These are phyloP conservation scores for Tursiops truncatus DNA, from an alignment of 2,113 vertebrate species.

Conservation along the genomic window DNA sequence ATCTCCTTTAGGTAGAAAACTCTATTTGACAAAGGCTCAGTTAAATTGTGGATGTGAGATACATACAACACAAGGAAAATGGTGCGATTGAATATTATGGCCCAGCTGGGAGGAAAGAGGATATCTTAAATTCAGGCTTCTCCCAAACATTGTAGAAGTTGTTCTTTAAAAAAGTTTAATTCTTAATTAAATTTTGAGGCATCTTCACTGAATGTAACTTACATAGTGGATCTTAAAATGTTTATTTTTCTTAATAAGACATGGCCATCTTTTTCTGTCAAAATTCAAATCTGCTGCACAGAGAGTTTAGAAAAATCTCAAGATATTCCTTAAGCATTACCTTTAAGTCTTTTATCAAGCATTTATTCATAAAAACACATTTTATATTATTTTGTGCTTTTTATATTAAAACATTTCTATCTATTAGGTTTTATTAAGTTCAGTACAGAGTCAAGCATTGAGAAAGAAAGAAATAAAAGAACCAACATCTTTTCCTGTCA, in stretches of 20 bases:
- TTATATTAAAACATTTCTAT: neutral
- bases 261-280: neutral
- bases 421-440: neutral
- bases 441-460: neutral
- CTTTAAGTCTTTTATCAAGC: neutral
- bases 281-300: neutral
- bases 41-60: neutral
- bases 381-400: neutral
- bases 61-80: neutral
- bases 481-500: neutral
- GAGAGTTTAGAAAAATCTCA: constrained; percentile 6
- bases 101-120: neutral
- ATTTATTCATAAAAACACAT: neutral
- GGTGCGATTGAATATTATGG: neutral
- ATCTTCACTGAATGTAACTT: neutral
- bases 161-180: neutral
- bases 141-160: neutral
- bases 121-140: neutral
- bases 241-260: neutral
- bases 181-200: neutral
- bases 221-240: neutral
- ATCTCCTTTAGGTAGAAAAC: neutral
- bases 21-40: neutral
- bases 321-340: neutral
- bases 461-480: neutral